Percentiles rank a stretch among this genome's conserved stretches.
phyloP scores from a whole-genome alignment of 2,113 vertebrate species.

The Plotosus lineatus region DNA sequence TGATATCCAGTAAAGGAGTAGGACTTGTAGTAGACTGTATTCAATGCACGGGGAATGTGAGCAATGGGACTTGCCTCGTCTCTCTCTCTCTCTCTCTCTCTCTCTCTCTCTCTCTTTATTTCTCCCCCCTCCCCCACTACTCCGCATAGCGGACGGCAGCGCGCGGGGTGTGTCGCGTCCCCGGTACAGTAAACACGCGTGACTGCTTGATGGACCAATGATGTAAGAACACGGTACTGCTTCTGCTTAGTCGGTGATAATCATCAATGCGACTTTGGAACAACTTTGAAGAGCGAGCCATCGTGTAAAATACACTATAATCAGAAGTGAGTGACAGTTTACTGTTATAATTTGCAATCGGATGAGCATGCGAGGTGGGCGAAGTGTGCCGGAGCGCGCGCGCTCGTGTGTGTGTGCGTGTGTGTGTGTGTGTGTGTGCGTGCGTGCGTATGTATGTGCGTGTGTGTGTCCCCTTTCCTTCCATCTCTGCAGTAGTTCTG shows the following conservation, averaged over 20 bases:
- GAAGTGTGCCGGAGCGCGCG: not conserved
- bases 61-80: not conserved
- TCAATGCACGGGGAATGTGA: not conserved
- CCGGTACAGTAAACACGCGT: conserved; percentile 24
- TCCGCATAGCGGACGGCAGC: conserved; percentile 40
- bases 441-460: too few species aligned
- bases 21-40: not conserved
- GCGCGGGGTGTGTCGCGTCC: conserved; percentile 43
- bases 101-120: conserved; percentile 19
- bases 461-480: too few species aligned
- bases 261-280: not conserved
- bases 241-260: not conserved
- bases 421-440: too few species aligned
- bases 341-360: not conserved
- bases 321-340: conserved; percentile 13
- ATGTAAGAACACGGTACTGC: not conserved
- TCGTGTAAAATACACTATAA: conserved; percentile 6
- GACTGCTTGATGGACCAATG: conserved; percentile 3
- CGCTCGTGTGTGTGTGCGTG: too few species aligned
- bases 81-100: conserved; percentile 8
- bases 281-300: conserved; percentile 31
- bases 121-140: not conserved
- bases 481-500: conserved; percentile 4
- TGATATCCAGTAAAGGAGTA: not conserved
- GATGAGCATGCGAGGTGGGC: conserved; percentile 6